A percentile compares a stretch with the other conserved stretches of the same genome.
These are phyloP conservation scores for Matsumyia berberina DNA, from an alignment of 2,888 invertebrate species.

Conservation along the genomic window DNA sequence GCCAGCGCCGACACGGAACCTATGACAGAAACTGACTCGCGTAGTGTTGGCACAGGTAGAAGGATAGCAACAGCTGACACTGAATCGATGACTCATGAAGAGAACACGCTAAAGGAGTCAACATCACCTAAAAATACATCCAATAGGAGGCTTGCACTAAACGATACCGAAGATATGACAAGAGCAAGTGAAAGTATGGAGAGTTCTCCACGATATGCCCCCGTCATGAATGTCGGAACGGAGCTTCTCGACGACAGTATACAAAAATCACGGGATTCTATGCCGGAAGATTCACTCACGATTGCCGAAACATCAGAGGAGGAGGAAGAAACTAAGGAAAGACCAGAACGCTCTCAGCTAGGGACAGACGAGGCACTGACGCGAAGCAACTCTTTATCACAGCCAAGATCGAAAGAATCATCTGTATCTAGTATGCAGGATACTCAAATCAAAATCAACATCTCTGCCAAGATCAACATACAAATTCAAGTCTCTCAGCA, in stretches of 20 bases:
- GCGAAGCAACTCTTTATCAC: conserved; percentile 27
- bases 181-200: conserved; percentile 20
- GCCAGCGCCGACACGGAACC: conserved; percentile 62
- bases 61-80: conserved; percentile 58
- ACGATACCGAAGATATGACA: conserved; percentile 77
- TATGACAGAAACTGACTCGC: conserved; percentile 43
- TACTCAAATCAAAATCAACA: conserved; percentile 80
- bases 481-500: conserved; percentile 81
- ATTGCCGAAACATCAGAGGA: conserved; percentile 82
- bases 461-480: conserved; percentile 83
- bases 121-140: conserved; percentile 6
- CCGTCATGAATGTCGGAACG: conserved; percentile 29
- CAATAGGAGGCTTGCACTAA: conserved; percentile 63
- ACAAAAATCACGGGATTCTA: conserved; percentile 20
- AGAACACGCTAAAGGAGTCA: conserved; percentile 22
- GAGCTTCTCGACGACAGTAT: conserved; percentile 53
- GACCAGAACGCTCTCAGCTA: neutral
- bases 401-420: conserved; percentile 16
- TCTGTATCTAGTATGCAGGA: conserved; percentile 31
- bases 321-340: neutral
- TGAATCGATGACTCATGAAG: conserved; percentile 65
- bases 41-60: conserved; percentile 27
- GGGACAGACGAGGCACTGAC: conserved; percentile 1
- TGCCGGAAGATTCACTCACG: conserved; percentile 80
- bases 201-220: conserved; percentile 36